Conservation (phyloP, 2,888 invertebrate species). For the Germaria angustata region DNA sequence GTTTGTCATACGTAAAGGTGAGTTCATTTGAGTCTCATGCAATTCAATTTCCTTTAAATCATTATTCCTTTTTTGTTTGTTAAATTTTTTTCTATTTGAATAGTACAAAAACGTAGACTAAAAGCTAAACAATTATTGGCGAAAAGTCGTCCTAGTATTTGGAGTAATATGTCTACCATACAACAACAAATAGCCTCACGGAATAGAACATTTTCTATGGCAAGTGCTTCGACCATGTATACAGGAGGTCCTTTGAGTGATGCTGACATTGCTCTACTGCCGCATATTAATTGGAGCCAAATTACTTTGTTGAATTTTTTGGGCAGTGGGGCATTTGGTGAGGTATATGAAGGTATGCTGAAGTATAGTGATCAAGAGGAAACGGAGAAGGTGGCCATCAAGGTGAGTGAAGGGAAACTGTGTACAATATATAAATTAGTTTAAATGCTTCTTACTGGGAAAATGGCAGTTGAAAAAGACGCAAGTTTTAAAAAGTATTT, state of each 20-base stretch:
- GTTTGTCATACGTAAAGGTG: conserved; percentile 75
- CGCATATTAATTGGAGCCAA: conserved; percentile 92
- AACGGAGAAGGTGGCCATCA: conserved; percentile 93
- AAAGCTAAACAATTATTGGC: conserved; percentile 86
- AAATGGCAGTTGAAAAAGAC: no score
- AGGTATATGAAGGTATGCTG: conserved; percentile 96
- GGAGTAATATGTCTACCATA: conserved; percentile 92
- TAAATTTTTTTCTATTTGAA: conserved; percentile 62
- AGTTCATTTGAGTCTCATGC: conserved; percentile 52
- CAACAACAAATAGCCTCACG: conserved; percentile 84
- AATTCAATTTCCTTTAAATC: background rate
- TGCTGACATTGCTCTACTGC: conserved; percentile 88
- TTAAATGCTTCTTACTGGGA: no score
- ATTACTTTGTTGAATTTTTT: conserved; percentile 93
- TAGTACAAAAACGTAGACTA: conserved; percentile 84
- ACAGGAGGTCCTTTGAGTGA: conserved; percentile 85
- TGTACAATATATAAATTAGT: no score
- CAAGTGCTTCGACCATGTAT: conserved; percentile 89
- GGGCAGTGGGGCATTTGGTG: conserved; percentile 98
- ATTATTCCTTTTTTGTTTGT: background rate
- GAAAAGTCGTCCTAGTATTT: conserved; percentile 81
- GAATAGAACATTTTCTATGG: conserved; percentile 87
- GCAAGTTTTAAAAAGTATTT: no score
- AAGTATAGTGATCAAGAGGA: conserved; percentile 84
- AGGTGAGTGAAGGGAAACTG: conserved; percentile 82